phyloP scores from a whole-genome alignment of 2,797 vertebrate species.

The Microctenopoma steveboyesi region DNA sequence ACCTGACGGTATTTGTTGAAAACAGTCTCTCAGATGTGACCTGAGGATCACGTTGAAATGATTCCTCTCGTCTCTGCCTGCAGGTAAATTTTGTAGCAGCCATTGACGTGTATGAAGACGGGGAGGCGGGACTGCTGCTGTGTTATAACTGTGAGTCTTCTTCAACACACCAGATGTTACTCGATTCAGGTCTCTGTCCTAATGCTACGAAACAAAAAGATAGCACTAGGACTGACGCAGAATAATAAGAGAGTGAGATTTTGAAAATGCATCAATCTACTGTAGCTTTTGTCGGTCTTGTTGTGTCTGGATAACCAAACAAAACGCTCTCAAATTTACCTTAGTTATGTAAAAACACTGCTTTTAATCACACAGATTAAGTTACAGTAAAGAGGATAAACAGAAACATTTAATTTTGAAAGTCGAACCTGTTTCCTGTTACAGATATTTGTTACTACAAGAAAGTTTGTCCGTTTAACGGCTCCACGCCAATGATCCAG shows the following conservation, averaged over 20 bases:
- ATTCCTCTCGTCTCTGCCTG: conserved; percentile 66
- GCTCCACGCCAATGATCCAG: conserved; percentile 93
- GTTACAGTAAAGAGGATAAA: background rate
- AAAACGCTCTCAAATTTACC: background rate
- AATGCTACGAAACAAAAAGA: conserved; percentile 25
- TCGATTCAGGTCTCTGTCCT: conserved; percentile 16
- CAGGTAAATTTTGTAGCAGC: conserved; percentile 98
- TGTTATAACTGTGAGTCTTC: conserved; percentile 97
- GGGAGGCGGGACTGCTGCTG: conserved; percentile 94
- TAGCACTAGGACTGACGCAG: background rate
- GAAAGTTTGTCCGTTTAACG: conserved; percentile 95
- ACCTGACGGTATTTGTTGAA: conserved; percentile 35
- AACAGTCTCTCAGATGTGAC: conserved; percentile 20
- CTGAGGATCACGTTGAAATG: conserved; percentile 31
- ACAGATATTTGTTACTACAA: conserved; percentile 96
- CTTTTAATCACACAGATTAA: background rate
- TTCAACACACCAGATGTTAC: conserved; percentile 30
- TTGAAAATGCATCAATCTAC: conserved; percentile 4
- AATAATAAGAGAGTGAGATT: conserved; percentile 16
- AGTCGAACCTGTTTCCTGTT: conserved; percentile 21
- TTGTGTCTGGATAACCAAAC: conserved; percentile 2
- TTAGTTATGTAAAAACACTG: background rate
- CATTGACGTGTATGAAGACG: conserved; percentile 98
- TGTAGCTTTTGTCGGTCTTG: background rate
- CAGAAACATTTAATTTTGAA: background rate